phyloP scores from a whole-genome alignment of 2,113 vertebrate genomes.

The Paramormyrops kingsleyae region DNA sequence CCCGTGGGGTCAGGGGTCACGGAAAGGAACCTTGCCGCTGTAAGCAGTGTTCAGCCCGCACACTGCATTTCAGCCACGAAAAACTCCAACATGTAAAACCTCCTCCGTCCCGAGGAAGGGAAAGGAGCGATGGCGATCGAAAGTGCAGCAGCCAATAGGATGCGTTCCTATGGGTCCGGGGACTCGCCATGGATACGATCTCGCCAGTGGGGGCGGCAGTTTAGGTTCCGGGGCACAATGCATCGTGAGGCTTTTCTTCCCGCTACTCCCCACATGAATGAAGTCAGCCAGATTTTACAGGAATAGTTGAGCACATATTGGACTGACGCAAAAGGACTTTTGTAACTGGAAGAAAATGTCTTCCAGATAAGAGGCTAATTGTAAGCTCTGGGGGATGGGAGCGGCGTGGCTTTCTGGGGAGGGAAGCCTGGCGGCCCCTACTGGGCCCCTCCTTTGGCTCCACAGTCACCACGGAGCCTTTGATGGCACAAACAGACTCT shows the following conservation, averaged over 20 bases:
- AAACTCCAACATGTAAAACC: not conserved
- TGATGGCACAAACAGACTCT: slow-evolving; percentile 6
- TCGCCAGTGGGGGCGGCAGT: not conserved
- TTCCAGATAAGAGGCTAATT: slow-evolving; percentile 2
- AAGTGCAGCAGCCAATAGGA: not conserved
- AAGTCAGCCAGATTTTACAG: not conserved
- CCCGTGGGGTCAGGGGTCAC: not conserved
- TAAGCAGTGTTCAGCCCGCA: not conserved
- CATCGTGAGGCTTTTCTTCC: not conserved
- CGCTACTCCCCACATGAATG: not conserved
- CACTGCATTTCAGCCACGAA: not conserved
- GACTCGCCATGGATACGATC: not conserved
- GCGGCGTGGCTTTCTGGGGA: not conserved
- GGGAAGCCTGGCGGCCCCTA: not conserved
- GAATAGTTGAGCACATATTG: not conserved
- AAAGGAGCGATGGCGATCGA: not conserved
- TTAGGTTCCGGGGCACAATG: not conserved
- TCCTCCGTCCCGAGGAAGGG: not conserved
- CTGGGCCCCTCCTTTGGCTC: not conserved
- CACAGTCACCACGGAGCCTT: not conserved
- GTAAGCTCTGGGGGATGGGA: not conserved
- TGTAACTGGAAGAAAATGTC: slow-evolving; percentile 13
- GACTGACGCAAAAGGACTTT: not conserved
- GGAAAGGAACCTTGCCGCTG: not conserved
- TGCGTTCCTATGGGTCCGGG: not conserved